These are phyloP conservation scores for Gisinianus flammeolus DNA, from an alignment of 2,888 invertebrate species.

Conservation along the genomic window DNA sequence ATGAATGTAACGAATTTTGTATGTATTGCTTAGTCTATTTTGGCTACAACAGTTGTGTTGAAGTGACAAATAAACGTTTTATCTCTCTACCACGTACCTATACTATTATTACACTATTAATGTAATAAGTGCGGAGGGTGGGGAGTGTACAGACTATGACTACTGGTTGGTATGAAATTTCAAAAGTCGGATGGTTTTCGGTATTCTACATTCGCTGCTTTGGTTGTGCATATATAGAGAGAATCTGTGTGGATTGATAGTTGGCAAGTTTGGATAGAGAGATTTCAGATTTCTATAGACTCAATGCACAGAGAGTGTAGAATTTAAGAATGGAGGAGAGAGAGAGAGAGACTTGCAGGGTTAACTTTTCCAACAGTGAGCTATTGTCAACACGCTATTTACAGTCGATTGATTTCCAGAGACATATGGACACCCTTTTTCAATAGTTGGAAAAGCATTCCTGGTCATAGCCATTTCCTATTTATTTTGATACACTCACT, in stretches of 20 bases:
- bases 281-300: neutral
- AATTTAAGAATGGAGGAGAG: neutral
- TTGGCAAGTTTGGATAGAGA: neutral
- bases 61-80: too few relatives aligned
- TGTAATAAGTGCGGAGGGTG: too few relatives aligned
- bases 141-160: neutral
- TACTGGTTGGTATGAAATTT: neutral
- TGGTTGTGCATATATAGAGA: too few relatives aligned
- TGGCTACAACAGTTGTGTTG: too few relatives aligned
- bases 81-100: too few relatives aligned
- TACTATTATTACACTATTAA: too few relatives aligned
- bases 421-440: constrained; percentile 40
- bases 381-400: constrained; percentile 47
- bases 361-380: constrained; percentile 39
- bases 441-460: constrained; percentile 11
- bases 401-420: constrained; percentile 43
- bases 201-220: neutral
- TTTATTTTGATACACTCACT: constrained; percentile 9
- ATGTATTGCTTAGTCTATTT: too few relatives aligned
- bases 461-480: constrained; percentile 18
- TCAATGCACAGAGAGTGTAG: neutral
- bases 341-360: constrained; percentile 23
- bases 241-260: neutral
- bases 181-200: neutral
- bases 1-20: too few relatives aligned